Conservation (phyloP, 2,888 invertebrate species). For the Melanotus villosus region DNA sequence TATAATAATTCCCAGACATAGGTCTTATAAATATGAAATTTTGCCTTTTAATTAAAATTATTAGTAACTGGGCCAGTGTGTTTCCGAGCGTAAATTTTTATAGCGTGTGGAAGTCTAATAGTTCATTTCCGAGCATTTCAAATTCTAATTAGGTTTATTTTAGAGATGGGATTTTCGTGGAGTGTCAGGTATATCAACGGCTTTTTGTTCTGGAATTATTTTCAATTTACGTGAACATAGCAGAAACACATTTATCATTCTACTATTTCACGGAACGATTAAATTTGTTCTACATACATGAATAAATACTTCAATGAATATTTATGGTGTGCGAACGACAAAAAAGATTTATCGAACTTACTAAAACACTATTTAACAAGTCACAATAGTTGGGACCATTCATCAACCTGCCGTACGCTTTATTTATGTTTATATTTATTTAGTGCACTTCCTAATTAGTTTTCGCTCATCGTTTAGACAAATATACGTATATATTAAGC, state of each 20-base stretch:
- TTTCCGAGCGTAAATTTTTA: no score
- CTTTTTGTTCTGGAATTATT: conserved; percentile 2
- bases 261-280: conserved; percentile 22
- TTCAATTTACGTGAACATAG: conserved; percentile 17
- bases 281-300: conserved; percentile 33
- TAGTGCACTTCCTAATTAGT: conserved; percentile 12
- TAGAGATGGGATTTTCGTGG: not conserved
- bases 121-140: not conserved
- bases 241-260: conserved; percentile 21
- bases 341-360: conserved; percentile 29
- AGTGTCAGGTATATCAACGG: conserved; percentile 3
- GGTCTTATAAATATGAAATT: no score
- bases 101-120: not conserved
- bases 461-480: not conserved
- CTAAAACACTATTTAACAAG: conserved; percentile 11
- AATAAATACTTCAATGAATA: conserved; percentile 32
- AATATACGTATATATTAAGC: not conserved
- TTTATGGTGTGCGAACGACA: conserved; percentile 31
- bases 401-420: not conserved
- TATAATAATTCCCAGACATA: no score
- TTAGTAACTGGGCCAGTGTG: not conserved
- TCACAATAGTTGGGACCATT: not conserved
- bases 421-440: not conserved
- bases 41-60: not conserved
- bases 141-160: not conserved